These are phyloP conservation scores for Gallinago nigripennis DNA, from an alignment of 2,797 vertebrate genomes.

Conservation along the genomic window DNA sequence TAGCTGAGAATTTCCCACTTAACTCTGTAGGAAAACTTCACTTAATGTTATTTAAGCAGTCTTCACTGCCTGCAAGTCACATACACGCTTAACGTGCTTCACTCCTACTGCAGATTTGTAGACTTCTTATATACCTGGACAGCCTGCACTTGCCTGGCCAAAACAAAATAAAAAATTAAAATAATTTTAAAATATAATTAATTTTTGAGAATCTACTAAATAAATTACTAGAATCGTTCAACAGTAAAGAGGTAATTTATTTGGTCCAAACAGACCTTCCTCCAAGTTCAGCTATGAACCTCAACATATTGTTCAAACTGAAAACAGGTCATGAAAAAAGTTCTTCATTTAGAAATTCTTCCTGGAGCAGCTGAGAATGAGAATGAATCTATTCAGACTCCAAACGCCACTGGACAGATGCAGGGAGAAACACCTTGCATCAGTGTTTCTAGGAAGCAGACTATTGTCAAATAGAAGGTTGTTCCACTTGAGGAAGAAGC, in stretches of 20 bases:
- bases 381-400: background rate
- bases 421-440: background rate
- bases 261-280: background rate
- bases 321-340: slow-evolving; percentile 7
- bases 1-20: background rate
- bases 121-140: background rate
- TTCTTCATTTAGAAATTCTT: background rate
- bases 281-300: background rate
- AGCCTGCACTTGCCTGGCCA: background rate
- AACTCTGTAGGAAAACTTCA: background rate
- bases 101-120: background rate
- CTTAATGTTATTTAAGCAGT: background rate
- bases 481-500: background rate
- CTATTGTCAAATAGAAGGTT: slow-evolving; percentile 9
- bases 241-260: background rate
- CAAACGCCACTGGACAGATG: background rate
- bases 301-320: background rate
- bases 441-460: background rate
- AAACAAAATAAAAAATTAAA: background rate
- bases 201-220: background rate
- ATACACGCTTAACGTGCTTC: background rate
- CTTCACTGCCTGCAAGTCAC: background rate
- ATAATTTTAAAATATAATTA: background rate
- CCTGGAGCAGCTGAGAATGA: background rate
- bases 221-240: background rate